Conservation (phyloP, 2,888 invertebrate species). For the Petrolisthes cinctipes region DNA sequence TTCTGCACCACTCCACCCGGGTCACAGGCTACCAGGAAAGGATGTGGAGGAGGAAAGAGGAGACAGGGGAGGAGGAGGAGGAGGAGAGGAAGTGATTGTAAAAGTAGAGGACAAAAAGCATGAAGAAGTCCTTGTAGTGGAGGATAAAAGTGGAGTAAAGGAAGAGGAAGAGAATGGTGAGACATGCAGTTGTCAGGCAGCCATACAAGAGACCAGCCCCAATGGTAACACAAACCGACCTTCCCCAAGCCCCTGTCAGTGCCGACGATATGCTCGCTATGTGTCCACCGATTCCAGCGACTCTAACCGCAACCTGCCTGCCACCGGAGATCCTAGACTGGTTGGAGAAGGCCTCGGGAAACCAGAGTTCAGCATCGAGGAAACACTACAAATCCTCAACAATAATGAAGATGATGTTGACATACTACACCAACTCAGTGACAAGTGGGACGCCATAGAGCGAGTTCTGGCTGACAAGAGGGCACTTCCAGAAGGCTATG, state of each 20-base stretch:
- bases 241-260: conserved; percentile 29
- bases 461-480: conserved; percentile 58
- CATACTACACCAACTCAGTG: conserved; percentile 59
- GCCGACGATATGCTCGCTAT: conserved; percentile 37
- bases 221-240: conserved; percentile 59
- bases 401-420: conserved; percentile 63
- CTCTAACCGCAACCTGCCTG: conserved; percentile 31
- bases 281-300: conserved; percentile 65
- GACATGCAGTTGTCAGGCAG: conserved; percentile 34
- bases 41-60: not conserved
- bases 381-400: conserved; percentile 62
- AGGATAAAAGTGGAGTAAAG: conserved; percentile 19
- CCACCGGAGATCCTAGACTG: conserved; percentile 35
- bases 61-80: conserved; percentile 4
- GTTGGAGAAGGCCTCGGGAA: conserved; percentile 43
- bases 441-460: conserved; percentile 65
- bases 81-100: conserved; percentile 1
- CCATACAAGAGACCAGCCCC: conserved; percentile 49
- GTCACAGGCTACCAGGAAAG: not conserved
- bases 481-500: conserved; percentile 48
- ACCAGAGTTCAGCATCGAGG: conserved; percentile 56
- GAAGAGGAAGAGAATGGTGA: conserved; percentile 72
- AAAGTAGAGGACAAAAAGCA: conserved; percentile 40
- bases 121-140: not conserved
- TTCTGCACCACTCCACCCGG: conserved; percentile 42